phyloP scores from a whole-genome alignment of 2,113 vertebrate genomes.

The Xiphophorus couchianus region DNA sequence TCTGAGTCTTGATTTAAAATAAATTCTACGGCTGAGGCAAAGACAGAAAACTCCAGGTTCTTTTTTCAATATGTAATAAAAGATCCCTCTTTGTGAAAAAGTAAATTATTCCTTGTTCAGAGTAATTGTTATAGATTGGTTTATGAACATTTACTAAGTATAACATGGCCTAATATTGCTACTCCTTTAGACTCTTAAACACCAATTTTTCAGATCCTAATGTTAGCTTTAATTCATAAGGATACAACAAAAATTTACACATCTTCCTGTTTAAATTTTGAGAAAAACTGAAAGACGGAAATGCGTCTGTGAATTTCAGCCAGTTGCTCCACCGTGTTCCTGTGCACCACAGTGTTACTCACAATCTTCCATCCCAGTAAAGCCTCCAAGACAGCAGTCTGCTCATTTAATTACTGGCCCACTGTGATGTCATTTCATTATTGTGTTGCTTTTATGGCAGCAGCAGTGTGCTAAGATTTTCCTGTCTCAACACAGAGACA shows the following conservation, averaged over 20 bases:
- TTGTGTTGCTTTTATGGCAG: slow-evolving; percentile 73
- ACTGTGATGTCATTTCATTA: slow-evolving; percentile 75
- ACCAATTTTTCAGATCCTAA: no score
- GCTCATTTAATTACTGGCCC: slow-evolving; percentile 69
- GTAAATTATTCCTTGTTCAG: no score
- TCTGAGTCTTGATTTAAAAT: background rate
- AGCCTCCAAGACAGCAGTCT: slow-evolving; percentile 66
- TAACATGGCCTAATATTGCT: background rate
- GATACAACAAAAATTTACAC: background rate
- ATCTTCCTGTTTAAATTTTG: no score
- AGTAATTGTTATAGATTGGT: background rate
- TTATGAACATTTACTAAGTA: background rate
- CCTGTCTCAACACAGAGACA: slow-evolving; percentile 71
- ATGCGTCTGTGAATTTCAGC: background rate
- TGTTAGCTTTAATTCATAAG: background rate
- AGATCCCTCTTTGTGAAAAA: background rate
- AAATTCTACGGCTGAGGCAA: no score
- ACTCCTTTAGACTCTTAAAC: background rate
- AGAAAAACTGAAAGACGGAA: background rate
- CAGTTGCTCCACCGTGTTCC: slow-evolving; percentile 4
- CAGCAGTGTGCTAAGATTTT: slow-evolving; percentile 68
- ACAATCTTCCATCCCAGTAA: slow-evolving; percentile 59
- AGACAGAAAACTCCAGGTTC: background rate
- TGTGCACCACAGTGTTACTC: slow-evolving; percentile 26
- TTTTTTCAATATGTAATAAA: background rate